Conservation (phyloP, 1,140 invertebrate genomes). For the Ditylenchus dipsaci region DNA sequence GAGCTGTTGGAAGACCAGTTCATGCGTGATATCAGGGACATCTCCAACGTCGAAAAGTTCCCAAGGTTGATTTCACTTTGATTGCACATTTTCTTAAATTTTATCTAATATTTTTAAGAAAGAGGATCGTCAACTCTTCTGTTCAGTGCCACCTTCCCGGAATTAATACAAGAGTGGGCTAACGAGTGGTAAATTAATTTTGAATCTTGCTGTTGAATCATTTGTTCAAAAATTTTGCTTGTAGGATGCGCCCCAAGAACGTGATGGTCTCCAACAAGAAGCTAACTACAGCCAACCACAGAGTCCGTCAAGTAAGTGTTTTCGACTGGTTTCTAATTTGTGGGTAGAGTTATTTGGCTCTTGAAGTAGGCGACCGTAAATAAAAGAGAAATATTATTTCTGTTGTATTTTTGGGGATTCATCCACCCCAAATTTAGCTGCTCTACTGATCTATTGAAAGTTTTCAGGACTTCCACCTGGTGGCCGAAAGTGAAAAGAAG, state of each 20-base stretch:
- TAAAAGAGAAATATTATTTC: no score
- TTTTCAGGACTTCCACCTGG: background rate
- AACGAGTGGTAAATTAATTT: constrained; percentile 57
- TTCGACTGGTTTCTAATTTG: background rate
- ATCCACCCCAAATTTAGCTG: no score
- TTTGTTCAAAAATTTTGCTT: background rate
- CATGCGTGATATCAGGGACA: constrained; percentile 44
- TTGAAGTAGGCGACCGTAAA: no score
- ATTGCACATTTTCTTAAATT: constrained; percentile 1
- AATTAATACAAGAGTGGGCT: constrained; percentile 59
- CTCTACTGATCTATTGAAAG: no score
- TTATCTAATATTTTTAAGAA: constrained; percentile 40
- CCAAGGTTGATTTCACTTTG: constrained; percentile 29
- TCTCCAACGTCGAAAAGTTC: constrained; percentile 27
- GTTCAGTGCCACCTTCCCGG: constrained; percentile 65
- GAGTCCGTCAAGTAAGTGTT: constrained; percentile 2
- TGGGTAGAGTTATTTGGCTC: no score
- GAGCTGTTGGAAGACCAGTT: constrained; percentile 77
- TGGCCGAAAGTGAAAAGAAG: constrained; percentile 6
- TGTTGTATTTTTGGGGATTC: no score
- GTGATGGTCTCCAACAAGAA: constrained; percentile 3
- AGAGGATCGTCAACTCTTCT: constrained; percentile 62
- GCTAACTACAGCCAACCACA: background rate
- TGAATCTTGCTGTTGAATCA: background rate
- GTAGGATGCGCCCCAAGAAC: constrained; percentile 41